Percentiles rank a stretch among this genome's conserved stretches.
These are phyloP conservation scores for Nasonia giraulti DNA, from an alignment of 1,140 invertebrate species.

Conservation along the genomic window DNA sequence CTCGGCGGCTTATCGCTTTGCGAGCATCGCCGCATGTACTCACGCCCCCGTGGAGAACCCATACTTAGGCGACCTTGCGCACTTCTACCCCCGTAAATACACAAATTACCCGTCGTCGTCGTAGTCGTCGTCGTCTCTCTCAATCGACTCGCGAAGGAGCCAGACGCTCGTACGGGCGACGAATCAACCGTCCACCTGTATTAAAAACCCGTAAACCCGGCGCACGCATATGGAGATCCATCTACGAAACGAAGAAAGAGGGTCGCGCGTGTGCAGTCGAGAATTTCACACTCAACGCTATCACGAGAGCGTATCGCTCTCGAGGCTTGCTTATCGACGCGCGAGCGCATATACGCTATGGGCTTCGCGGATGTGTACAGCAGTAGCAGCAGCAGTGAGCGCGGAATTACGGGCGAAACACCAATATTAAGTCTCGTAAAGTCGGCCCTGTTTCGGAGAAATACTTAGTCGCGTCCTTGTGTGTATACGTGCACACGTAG, in stretches of 20 bases:
- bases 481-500: slow-evolving; percentile 15
- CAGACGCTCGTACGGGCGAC: not conserved
- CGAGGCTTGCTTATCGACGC: slow-evolving; percentile 63
- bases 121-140: not conserved
- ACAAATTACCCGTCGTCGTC: slow-evolving; percentile 1
- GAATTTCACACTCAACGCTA: slow-evolving; percentile 63
- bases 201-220: not conserved
- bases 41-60: not conserved
- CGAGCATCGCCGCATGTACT: not conserved
- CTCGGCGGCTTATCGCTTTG: not conserved
- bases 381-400: not conserved
- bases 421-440: slow-evolving; percentile 71
- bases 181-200: not conserved
- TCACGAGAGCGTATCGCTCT: slow-evolving; percentile 56
- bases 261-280: not conserved
- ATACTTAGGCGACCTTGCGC: not conserved
- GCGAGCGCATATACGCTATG: slow-evolving; percentile 52
- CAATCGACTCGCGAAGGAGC: not conserved
- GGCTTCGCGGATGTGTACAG: not conserved
- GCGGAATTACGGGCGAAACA: slow-evolving; percentile 67
- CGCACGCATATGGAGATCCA: not conserved
- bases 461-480: slow-evolving; percentile 62
- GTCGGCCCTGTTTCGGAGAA: slow-evolving; percentile 65
- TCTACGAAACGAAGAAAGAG: not conserved
- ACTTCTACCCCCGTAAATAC: slow-evolving; percentile 4